These are phyloP conservation scores for Chloroclysta siterata DNA, from an alignment of 2,888 invertebrate genomes.

Conservation along the genomic window DNA sequence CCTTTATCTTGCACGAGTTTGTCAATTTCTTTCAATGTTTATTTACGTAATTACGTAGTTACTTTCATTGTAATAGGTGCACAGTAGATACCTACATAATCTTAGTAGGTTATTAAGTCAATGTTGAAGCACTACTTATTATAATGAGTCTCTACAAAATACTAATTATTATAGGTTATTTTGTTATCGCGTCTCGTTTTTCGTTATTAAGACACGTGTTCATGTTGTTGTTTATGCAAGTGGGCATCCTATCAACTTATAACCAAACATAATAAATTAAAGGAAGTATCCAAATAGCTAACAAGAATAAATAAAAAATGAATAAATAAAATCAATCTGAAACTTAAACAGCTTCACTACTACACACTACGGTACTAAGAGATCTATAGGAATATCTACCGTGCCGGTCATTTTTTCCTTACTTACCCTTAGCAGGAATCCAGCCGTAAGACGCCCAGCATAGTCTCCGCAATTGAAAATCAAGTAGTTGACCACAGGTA, in stretches of 20 bases:
- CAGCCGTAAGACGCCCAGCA: conserved; percentile 92
- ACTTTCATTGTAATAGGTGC: too few species aligned
- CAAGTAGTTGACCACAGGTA: conserved; percentile 95
- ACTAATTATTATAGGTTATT: not conserved
- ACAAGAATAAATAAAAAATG: conserved; percentile 8
- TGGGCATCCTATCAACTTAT: not conserved
- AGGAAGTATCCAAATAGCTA: conserved; percentile 1
- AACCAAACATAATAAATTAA: not conserved
- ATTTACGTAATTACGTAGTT: too few species aligned
- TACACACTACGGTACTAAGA: too few species aligned
- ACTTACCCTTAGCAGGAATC: conserved; percentile 89
- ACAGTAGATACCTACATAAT: too few species aligned
- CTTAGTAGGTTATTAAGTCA: too few species aligned
- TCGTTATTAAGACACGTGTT: conserved; percentile 14
- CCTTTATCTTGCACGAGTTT: too few species aligned
- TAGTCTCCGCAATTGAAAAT: conserved; percentile 96
- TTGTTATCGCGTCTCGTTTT: not conserved
- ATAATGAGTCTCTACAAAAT: too few species aligned
- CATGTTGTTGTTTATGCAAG: conserved; percentile 7
- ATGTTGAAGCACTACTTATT: too few species aligned
- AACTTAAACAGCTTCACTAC: too few species aligned
- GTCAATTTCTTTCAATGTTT: too few species aligned
- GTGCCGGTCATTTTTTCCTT: too few species aligned
- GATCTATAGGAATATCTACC: too few species aligned
- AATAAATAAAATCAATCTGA: not conserved